Evolutionary conservation across 2,797 vertebrate genomes (phyloP), one percentile per base, ranked within the genome.

Genomic region (Enteromius radiatus): DNA sequence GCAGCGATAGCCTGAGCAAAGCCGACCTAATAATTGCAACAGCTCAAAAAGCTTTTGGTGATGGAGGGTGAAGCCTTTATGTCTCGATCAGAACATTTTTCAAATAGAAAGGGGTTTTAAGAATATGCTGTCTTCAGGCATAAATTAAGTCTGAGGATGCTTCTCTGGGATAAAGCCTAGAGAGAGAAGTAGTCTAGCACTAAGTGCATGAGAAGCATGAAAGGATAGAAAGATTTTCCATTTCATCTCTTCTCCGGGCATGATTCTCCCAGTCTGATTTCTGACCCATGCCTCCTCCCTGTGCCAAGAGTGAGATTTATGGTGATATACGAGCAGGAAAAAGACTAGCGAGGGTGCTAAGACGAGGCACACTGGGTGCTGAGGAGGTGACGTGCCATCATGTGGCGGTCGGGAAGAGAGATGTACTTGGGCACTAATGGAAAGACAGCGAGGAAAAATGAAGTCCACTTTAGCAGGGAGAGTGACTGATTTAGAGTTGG

Each of bases 261-360:
- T 36, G 77, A 71, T 63, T 36, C 76, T 78, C 78, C 65, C 76
- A 74, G 76, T 61, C 38, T 33, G 64, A 83, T 83, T 71, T 81
- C 38, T 80, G 74, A 84, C 67, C 77, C 76, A 33, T 47, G 54
- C 73, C 23, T 77, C 45, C 78, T 77, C 69, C 56, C 65, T 38
- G 52, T 41, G 67, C 74, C 63, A 78, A 76, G 74, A 80, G 83
- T 81, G 56, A 69, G 80, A 83, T 83, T 85, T 71, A 69, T 76
- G 49, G 54, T 74, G 80, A 83, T 78, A 70, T 33, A 80, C 41
- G 47, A 75, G 68, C 73, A 78, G 67, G 49, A 74, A 67, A 67
- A 71, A 79, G 76, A 67, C 81, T 84, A 77, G 80, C 43, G n/a
- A 70, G n/a, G 41, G 38, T 49, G 21, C 54, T 65, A 26, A 70